phyloP scores from a whole-genome alignment of 30 jellyfish, hydroid and myxozoan genomes.

The Turritopsis dohrnii region DNA sequence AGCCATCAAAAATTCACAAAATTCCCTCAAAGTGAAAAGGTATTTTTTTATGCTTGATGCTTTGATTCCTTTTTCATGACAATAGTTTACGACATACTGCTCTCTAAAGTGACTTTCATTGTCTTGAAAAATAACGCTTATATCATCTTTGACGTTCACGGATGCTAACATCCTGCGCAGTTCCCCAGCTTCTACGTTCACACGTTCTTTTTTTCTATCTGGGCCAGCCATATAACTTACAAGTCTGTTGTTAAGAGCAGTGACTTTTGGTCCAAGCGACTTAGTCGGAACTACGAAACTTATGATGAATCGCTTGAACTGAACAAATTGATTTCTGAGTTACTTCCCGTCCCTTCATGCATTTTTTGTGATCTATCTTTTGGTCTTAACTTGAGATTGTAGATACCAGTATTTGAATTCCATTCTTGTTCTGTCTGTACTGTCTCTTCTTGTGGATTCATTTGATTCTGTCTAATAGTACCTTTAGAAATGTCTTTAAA shows the following conservation, averaged over 20 bases:
- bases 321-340: neutral
- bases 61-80: neutral
- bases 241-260: neutral
- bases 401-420: neutral
- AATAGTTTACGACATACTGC: neutral
- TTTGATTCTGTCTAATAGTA: neutral
- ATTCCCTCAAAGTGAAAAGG: slow-evolving; percentile 5
- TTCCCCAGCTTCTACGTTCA: slow-evolving; percentile 18
- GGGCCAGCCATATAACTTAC: neutral
- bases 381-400: neutral
- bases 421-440: neutral
- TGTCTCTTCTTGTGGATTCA: neutral
- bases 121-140: neutral
- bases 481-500: neutral
- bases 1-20: neutral
- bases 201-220: neutral
- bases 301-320: neutral
- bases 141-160: neutral
- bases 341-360: neutral
- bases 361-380: neutral
- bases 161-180: neutral
- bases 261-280: no score
- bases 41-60: slow-evolving; percentile 13
- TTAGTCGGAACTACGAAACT: neutral
- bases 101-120: slow-evolving; percentile 4